Evolutionary conservation across 2,113 vertebrate species (phyloP), one percentile per base, ranked within the genome.

Genomic region (Tragelaphus scriptus): DNA sequence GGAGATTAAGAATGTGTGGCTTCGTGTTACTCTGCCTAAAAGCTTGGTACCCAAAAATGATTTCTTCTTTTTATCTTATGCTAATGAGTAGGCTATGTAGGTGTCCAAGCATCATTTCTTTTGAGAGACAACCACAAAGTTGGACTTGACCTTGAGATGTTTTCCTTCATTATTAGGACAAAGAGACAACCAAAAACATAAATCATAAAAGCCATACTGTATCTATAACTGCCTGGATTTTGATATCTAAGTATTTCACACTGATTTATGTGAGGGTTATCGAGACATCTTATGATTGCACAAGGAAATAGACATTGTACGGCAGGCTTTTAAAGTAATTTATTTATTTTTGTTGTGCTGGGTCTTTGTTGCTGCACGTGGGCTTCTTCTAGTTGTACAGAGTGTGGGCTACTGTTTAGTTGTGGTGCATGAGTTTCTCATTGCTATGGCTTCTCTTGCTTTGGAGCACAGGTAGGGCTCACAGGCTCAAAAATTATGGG

Each of bases 151-250:
- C 28, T 92, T 77, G 36, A 92, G 61, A 58, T 63, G 11, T 63
- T 91, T 58, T 63, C 49, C 56, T 92, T 95, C 40, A 55, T 88
- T 85, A 79, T 91, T 77, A 90, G 92, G 94, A 63, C 71, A 96
- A 91, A 88, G 40, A 82, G 59, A 90, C 40, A 82, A 91, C 85
- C 26, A 75, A 63, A 94, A 90, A 28, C 3, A 40, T 53, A 88
- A 85, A 26, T 86, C 51, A 40, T 32, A 92, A 81, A 68, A 90
- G 11, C 12, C 12, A 92, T 56, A 15, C 15, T 82, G 2, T 86
- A 15, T 87, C 30, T 91, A 51, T 77, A 85, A 14, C 25, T 95
- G 77, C 58, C 86, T 86, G 55, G n/a, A 77, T 86, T 89, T 95
- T 79, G 61, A 36, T 58, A 56, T 81, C 59, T 90, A 63, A 56